Conservation (phyloP, 2,888 invertebrate genomes). For the Leucania comma region DNA sequence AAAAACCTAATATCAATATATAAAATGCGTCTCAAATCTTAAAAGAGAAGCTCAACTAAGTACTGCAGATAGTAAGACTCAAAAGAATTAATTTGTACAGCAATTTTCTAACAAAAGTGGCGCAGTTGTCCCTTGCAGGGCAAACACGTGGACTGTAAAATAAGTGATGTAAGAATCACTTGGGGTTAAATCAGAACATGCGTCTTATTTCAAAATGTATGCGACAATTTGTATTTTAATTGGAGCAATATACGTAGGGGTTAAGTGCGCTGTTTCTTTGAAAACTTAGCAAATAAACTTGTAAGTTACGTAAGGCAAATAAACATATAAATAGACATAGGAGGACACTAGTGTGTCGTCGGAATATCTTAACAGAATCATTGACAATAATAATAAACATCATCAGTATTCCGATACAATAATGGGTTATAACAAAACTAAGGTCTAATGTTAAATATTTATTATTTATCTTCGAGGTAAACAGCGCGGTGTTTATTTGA, state of each 20-base stretch:
- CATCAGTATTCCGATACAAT: neutral
- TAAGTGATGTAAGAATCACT: conserved; percentile 47
- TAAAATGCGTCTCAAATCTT: conserved; percentile 42
- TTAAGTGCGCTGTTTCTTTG: conserved; percentile 25
- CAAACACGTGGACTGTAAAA: conserved; percentile 58
- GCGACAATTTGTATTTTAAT: conserved; percentile 37
- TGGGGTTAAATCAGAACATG: conserved; percentile 37
- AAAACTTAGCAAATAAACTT: conserved; percentile 1
- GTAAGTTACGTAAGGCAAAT: neutral
- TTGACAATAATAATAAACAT: conserved; percentile 1
- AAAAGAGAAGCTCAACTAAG: neutral
- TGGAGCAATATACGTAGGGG: conserved; percentile 2
- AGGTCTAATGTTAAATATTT: neutral
- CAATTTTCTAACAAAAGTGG: conserved; percentile 42
- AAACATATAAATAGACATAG: neutral
- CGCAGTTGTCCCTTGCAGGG: conserved; percentile 46
- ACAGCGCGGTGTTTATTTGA: neutral
- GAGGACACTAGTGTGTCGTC: neutral
- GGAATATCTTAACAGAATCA: conserved; percentile 4
- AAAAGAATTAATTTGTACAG: conserved; percentile 34
- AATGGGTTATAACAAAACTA: neutral
- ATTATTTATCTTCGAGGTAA: conserved; percentile 3
- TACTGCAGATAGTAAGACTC: conserved; percentile 22
- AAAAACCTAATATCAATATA: conserved; percentile 8
- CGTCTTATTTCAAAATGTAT: conserved; percentile 34